Percentiles rank a stretch among this genome's conserved stretches.
Evolutionary conservation across 2,888 invertebrate species (phyloP).

Genomic region (Mesorhabditis sp.): DNA sequence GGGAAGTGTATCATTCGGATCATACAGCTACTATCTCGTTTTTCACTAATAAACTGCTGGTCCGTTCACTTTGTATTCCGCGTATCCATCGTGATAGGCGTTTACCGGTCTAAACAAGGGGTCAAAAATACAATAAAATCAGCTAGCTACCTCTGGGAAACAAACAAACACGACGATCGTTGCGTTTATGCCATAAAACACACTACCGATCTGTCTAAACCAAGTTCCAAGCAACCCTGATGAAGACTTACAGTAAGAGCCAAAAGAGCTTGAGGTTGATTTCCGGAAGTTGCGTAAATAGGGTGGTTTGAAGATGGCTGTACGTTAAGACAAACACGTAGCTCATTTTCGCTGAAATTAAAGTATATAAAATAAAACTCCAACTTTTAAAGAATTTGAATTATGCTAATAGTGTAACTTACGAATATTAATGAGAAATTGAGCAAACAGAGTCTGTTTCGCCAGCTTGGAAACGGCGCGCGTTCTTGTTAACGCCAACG

Average conservation of each 20-base stretch:
- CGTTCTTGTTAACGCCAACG: neutral
- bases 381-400: too few relatives aligned
- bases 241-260: neutral
- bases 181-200: neutral
- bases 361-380: neutral
- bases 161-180: slow-evolving; percentile 4
- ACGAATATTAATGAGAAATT: neutral
- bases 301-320: neutral
- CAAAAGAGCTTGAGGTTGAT: neutral
- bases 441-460: neutral
- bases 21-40: too few relatives aligned
- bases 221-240: neutral
- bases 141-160: neutral
- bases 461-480: neutral
- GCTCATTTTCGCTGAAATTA: neutral
- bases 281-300: neutral
- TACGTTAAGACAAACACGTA: neutral
- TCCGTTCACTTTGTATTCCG: too few relatives aligned
- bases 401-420: neutral
- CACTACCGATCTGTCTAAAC: slow-evolving; percentile 4
- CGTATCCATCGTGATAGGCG: too few relatives aligned
- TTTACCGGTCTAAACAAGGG: too few relatives aligned
- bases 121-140: neutral
- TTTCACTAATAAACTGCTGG: too few relatives aligned
- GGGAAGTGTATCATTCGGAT: too few relatives aligned